Evolutionary conservation across 23 tunicate species (phyloP).

Genomic region (Oikopleura albicans): DNA sequence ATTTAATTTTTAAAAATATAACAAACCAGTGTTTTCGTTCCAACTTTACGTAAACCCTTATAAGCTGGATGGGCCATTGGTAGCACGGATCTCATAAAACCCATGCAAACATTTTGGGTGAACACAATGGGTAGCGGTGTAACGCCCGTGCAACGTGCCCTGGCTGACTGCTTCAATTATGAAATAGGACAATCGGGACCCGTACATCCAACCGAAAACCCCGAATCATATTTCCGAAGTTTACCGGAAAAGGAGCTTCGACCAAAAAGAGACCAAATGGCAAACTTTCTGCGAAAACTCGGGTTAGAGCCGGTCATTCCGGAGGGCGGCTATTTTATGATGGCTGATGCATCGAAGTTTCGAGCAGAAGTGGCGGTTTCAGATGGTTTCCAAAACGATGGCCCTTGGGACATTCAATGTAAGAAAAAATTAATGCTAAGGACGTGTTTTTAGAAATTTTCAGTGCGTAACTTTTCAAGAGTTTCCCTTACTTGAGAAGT

Average conservation of each 20-base stretch:
- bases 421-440: not conserved
- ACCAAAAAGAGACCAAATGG: constrained; percentile 47
- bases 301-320: constrained; percentile 79
- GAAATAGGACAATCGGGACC: not conserved
- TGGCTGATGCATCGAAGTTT: constrained; percentile 62
- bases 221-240: constrained; percentile 41
- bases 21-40: too few relatives aligned
- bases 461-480: too few relatives aligned
- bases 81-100: not conserved
- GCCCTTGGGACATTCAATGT: not conserved
- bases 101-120: constrained; percentile 47
- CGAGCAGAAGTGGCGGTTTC: not conserved
- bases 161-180: not conserved
- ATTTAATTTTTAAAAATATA: too few relatives aligned
- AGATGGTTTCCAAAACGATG: not conserved
- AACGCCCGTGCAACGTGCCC: constrained; percentile 43
- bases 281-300: constrained; percentile 24
- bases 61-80: constrained; percentile 18
- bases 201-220: constrained; percentile 13
- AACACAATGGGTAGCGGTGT: constrained; percentile 49
- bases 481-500: not conserved
- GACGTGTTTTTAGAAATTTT: not conserved
- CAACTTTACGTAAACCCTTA: too few relatives aligned
- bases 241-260: constrained; percentile 30
- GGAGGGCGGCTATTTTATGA: constrained; percentile 75